Conservation (phyloP, 2,888 invertebrate genomes). For the Spodoptera exigua region DNA sequence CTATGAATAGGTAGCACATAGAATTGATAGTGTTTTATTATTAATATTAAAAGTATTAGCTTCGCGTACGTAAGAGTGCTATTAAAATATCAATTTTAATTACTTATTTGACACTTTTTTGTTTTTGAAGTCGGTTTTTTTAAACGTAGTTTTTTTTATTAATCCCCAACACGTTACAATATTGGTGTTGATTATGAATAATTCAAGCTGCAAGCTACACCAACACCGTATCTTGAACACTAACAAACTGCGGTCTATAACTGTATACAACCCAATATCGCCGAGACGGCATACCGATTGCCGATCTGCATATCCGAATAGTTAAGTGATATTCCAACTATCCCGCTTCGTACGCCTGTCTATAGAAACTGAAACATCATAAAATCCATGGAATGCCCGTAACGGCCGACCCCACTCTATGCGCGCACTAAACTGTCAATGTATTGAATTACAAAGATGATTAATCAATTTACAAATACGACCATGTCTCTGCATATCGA, state of each 20-base stretch:
- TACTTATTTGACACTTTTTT: too few species aligned
- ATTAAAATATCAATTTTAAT: too few species aligned
- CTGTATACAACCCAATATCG: conserved; percentile 64
- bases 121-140: too few species aligned
- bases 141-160: too few species aligned
- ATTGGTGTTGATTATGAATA: conserved; percentile 53
- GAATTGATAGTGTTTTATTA: too few species aligned
- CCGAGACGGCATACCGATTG: conserved; percentile 76
- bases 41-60: too few species aligned
- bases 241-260: conserved; percentile 64
- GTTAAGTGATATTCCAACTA: conserved; percentile 82
- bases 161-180: conserved; percentile 24
- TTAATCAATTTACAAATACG: too few species aligned
- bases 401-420: conserved; percentile 71
- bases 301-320: conserved; percentile 83
- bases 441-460: conserved; percentile 88
- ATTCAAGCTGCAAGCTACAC: conserved; percentile 57
- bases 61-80: too few species aligned
- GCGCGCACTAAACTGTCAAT: conserved; percentile 77
- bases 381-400: conserved; percentile 65
- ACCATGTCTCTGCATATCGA: too few species aligned
- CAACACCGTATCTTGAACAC: conserved; percentile 63
- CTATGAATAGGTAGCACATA: too few species aligned
- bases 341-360: conserved; percentile 66
- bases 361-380: conserved; percentile 82